phyloP scores from a whole-genome alignment of 2,113 vertebrate genomes.

The Lathamus discolor region DNA sequence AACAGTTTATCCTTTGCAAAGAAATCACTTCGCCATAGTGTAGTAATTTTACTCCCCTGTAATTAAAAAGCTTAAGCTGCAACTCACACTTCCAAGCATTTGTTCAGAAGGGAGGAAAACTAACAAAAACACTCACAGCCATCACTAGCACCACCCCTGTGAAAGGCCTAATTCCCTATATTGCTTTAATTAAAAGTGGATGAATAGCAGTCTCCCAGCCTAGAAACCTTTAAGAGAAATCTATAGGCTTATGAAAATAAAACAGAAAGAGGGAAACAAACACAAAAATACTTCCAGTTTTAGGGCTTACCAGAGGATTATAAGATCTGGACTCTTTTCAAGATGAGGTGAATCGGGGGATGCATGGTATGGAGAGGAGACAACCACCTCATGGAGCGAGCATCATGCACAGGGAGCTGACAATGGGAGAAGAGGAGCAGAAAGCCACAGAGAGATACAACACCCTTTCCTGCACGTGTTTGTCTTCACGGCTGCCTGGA shows the following conservation, averaged over 20 bases:
- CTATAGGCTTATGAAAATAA: conserved; percentile 23
- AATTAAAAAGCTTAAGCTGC: conserved; percentile 3
- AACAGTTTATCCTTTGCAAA: background rate
- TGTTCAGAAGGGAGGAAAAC: conserved; percentile 20
- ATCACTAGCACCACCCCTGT: conserved; percentile 5
- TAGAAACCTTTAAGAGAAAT: background rate
- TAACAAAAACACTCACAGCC: background rate
- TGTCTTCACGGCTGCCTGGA: background rate
- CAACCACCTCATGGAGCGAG: background rate
- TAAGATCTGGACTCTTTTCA: background rate
- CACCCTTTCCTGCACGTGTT: background rate
- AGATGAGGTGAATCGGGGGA: background rate
- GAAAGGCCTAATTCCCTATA: conserved; percentile 36
- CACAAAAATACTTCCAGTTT: conserved; percentile 27
- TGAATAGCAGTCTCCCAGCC: conserved; percentile 15
- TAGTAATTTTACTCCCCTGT: background rate
- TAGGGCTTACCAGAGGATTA: conserved; percentile 20
- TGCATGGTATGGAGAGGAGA: background rate
- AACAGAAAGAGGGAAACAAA: conserved; percentile 36
- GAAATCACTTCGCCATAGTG: background rate
- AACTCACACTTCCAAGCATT: conserved; percentile 10
- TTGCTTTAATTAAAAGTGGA: conserved; percentile 47
- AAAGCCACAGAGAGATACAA: background rate
- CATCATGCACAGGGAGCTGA: rapidly evolving
- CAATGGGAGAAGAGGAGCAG: background rate